These are phyloP conservation scores for Salminus brasiliensis DNA, from an alignment of 2,113 vertebrate species.

Conservation along the genomic window DNA sequence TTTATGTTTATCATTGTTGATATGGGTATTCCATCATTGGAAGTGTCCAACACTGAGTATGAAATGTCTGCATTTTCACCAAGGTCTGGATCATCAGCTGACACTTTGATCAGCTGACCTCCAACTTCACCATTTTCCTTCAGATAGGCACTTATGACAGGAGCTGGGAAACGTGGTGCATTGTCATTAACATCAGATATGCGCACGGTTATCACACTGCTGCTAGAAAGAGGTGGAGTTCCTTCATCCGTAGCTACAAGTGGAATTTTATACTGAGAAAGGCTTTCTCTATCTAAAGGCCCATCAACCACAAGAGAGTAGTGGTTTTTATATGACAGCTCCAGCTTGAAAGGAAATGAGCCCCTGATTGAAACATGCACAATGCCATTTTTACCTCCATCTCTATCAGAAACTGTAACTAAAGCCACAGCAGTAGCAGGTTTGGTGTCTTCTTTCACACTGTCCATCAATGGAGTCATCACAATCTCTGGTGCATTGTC, in stretches of 20 bases:
- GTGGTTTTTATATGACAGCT: constrained; percentile 76
- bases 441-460: constrained; percentile 71
- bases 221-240: constrained; percentile 70
- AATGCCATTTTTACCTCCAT: constrained; percentile 77
- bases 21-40: constrained; percentile 59
- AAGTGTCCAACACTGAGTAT: constrained; percentile 73
- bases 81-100: constrained; percentile 44
- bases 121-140: constrained; percentile 76
- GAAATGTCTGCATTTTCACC: constrained; percentile 74
- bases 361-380: constrained; percentile 68
- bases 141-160: constrained; percentile 68
- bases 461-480: constrained; percentile 69
- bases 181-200: constrained; percentile 84
- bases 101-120: background rate
- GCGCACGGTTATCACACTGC: constrained; percentile 63
- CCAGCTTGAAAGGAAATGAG: constrained; percentile 77
- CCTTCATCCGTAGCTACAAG: constrained; percentile 76
- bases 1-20: constrained; percentile 73
- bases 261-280: constrained; percentile 74
- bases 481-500: constrained; percentile 80
- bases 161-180: constrained; percentile 71
- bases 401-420: constrained; percentile 76
- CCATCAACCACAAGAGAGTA: constrained; percentile 77
- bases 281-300: constrained; percentile 75
- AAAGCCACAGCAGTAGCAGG: constrained; percentile 79